Conservation (phyloP, 1,140 invertebrate species). For the Zaprionus capensis region DNA sequence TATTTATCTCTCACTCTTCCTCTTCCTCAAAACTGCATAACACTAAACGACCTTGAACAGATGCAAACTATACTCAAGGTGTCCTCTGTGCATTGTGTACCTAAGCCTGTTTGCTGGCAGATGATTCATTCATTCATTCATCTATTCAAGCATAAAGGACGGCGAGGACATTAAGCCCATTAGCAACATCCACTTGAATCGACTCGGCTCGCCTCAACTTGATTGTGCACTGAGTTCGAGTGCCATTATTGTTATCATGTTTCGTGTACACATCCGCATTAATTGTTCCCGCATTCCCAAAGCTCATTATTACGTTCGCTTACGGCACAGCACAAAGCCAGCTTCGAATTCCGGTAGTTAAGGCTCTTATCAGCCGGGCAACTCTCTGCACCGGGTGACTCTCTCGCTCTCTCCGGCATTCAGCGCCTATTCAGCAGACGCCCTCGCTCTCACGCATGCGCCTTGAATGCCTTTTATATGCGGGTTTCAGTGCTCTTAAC, state of each 20-base stretch:
- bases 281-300: constrained; percentile 49
- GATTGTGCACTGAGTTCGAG: constrained; percentile 10
- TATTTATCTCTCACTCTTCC: background rate
- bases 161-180: constrained; percentile 33
- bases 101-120: background rate
- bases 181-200: constrained; percentile 33
- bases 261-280: constrained; percentile 44
- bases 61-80: constrained; percentile 31
- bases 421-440: constrained; percentile 54
- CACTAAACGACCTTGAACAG: constrained; percentile 59
- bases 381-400: constrained; percentile 1
- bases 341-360: constrained; percentile 5
- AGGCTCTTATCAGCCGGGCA: constrained; percentile 23
- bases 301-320: constrained; percentile 53
- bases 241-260: constrained; percentile 42
- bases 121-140: constrained; percentile 16
- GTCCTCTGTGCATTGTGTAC: background rate
- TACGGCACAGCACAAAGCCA: constrained; percentile 22
- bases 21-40: background rate
- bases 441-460: constrained; percentile 36
- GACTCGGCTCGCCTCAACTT: constrained; percentile 12
- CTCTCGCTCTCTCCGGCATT: constrained; percentile 34
- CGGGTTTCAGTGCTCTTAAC: background rate
- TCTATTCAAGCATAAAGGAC: background rate
- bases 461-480: background rate